Evolutionary conservation across 2,113 vertebrate species (phyloP).

Genomic region (Propithecus coquereli): DNA sequence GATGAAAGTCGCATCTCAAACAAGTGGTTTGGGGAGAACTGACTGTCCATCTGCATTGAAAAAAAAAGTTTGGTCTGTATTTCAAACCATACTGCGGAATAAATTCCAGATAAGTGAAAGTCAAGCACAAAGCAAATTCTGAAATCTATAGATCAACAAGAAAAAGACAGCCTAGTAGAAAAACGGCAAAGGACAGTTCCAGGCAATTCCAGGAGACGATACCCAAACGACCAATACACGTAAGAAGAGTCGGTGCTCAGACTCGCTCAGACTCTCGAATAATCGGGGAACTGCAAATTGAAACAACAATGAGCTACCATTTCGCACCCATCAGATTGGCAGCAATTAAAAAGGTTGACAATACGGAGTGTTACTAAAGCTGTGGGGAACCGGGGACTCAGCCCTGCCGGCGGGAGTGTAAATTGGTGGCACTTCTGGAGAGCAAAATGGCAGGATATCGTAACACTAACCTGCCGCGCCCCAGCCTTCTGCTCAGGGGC

Average conservation of each 20-base stretch:
- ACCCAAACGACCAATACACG: neutral
- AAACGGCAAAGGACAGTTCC: neutral
- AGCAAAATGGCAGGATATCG: neutral
- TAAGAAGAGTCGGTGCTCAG: neutral
- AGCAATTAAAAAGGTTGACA: constrained; percentile 46
- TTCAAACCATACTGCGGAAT: neutral
- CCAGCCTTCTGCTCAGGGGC: neutral
- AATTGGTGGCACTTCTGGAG: neutral
- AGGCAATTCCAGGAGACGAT: neutral
- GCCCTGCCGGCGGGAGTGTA: neutral
- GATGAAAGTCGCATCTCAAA: neutral
- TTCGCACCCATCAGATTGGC: constrained; percentile 59
- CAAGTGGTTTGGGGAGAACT: neutral
- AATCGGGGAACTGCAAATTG: constrained; percentile 42
- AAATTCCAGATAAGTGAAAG: neutral
- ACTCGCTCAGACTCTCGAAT: neutral
- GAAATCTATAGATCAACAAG: neutral
- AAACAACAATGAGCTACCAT: constrained; percentile 15
- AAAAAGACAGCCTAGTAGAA: neutral
- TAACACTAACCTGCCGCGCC: neutral
- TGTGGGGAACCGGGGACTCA: neutral
- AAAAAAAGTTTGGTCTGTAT: neutral
- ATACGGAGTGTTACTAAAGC: constrained; percentile 59
- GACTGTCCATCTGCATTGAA: neutral
- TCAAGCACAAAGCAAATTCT: neutral